Conservation (phyloP, 2,113 vertebrate genomes). For the Oryzias javanicus region DNA sequence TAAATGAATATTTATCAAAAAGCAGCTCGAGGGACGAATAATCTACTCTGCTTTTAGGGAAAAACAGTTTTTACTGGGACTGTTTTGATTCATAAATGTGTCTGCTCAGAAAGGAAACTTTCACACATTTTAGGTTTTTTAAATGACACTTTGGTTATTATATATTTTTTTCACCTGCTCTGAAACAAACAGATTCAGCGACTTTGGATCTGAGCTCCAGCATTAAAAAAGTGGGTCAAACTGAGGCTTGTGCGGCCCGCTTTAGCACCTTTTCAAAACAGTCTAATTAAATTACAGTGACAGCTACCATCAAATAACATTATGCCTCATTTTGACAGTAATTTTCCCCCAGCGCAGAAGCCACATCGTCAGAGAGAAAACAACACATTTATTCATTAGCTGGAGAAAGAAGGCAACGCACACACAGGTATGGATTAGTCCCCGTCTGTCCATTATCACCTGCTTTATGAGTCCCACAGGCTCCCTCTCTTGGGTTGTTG, state of each 20-base stretch:
- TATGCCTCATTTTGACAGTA: conserved; percentile 6
- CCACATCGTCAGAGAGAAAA: conserved; percentile 9
- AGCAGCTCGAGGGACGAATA: no score
- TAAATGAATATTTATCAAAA: no score
- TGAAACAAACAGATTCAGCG: neutral
- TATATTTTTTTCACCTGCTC: no score
- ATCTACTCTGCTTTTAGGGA: no score
- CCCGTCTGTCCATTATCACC: conserved; percentile 29
- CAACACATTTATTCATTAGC: conserved; percentile 32
- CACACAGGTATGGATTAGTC: conserved; percentile 12
- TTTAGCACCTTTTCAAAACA: neutral
- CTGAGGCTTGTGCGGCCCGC: neutral
- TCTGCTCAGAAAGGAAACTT: no score
- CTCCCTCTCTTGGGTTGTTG: conserved; percentile 26
- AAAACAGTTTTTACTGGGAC: no score
- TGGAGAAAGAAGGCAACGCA: conserved; percentile 23
- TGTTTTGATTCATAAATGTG: no score
- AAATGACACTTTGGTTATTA: no score
- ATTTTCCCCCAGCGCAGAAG: conserved; percentile 20
- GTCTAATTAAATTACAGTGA: neutral
- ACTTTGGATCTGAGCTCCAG: neutral
- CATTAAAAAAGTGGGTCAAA: neutral
- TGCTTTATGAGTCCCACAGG: conserved; percentile 12
- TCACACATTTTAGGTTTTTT: no score
- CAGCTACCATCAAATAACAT: neutral